phyloP scores from a whole-genome alignment of 2,113 vertebrate species.

The Polyodon spathula region DNA sequence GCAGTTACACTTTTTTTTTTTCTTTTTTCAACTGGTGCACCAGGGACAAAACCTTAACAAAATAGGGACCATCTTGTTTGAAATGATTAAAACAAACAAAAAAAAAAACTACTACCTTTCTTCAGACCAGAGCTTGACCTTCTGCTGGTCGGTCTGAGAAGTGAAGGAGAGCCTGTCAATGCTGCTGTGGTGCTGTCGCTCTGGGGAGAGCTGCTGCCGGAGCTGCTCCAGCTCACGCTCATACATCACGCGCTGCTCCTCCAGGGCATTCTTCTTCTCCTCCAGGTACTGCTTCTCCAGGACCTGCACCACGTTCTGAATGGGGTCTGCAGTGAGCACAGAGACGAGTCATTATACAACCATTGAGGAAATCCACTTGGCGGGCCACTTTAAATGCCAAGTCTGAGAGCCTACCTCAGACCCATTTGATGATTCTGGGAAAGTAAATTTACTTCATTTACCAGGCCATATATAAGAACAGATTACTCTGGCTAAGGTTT shows the following conservation, averaged over 20 bases:
- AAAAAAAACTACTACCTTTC: constrained; percentile 63
- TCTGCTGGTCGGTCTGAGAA: constrained; percentile 66
- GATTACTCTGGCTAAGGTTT: too few relatives aligned
- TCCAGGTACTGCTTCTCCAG: constrained; percentile 93
- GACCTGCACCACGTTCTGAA: constrained; percentile 88
- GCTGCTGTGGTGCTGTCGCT: constrained; percentile 62
- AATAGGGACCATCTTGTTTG: too few relatives aligned
- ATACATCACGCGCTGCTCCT: constrained; percentile 93
- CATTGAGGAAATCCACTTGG: neutral
- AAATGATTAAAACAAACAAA: too few relatives aligned
- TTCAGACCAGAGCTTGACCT: constrained; percentile 84
- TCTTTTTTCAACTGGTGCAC: too few relatives aligned
- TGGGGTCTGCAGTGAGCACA: constrained; percentile 63
- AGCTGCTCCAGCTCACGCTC: constrained; percentile 86
- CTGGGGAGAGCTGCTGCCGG: constrained; percentile 85
- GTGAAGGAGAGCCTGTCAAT: constrained; percentile 70
- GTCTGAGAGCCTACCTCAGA: too few relatives aligned
- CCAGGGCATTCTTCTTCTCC: constrained; percentile 84
- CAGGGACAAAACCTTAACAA: too few relatives aligned
- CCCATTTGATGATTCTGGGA: too few relatives aligned
- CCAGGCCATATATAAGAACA: too few relatives aligned
- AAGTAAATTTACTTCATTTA: too few relatives aligned
- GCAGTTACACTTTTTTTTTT: too few relatives aligned
- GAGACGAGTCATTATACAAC: neutral
- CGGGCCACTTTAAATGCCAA: too few relatives aligned